A percentile compares a stretch with the other conserved stretches of the same genome.
Evolutionary conservation across 2,888 invertebrate genomes (phyloP).

Genomic region (Melanargia galathea): DNA sequence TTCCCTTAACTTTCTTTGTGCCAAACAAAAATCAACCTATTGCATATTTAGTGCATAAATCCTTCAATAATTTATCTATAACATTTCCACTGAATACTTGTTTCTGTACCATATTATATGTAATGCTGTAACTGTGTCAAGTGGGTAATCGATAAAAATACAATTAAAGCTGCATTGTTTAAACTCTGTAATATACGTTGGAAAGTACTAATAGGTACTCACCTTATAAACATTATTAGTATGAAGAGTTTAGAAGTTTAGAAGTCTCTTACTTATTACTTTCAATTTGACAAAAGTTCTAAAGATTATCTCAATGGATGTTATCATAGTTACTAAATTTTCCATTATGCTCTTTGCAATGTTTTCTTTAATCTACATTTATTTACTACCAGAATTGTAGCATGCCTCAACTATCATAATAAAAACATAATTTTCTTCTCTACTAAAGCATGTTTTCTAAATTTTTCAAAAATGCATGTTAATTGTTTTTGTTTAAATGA

Average conservation of each 20-base stretch:
- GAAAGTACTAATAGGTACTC: no score
- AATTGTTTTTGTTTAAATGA: constrained; percentile 18
- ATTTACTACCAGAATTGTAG: constrained; percentile 53
- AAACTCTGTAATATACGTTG: no score
- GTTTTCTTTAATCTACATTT: constrained; percentile 62
- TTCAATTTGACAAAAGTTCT: background rate
- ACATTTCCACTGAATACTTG: no score
- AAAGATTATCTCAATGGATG: background rate
- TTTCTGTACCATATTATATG: no score
- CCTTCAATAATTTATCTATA: no score
- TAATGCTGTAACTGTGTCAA: no score
- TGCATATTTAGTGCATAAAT: no score
- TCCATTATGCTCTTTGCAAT: constrained; percentile 75
- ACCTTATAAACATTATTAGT: no score
- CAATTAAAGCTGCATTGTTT: no score
- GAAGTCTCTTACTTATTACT: background rate
- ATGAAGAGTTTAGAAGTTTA: no score
- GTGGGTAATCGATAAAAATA: no score
- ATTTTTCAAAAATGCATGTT: constrained; percentile 36
- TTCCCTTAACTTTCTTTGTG: background rate
- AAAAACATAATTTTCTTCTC: constrained; percentile 48
- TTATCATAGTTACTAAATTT: constrained; percentile 39
- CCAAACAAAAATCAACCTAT: background rate
- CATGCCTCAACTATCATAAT: constrained; percentile 49
- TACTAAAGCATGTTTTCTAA: constrained; percentile 60